Conservation (phyloP, 2,888 invertebrate species). For the Ectobius pallidus region DNA sequence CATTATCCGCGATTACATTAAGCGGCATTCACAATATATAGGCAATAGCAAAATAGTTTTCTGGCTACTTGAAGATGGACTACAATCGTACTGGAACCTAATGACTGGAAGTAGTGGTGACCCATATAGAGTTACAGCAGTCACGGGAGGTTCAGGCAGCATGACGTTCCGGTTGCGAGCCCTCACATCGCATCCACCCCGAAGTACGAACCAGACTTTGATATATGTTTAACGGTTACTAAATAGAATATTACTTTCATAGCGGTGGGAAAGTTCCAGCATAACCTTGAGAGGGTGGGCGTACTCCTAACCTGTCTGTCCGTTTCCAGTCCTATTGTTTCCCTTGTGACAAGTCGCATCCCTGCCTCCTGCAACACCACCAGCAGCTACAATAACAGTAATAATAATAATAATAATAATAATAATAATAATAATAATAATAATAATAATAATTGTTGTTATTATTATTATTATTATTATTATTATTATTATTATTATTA, state of each 20-base stretch:
- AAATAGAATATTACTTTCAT: neutral
- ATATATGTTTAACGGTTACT: constrained; percentile 11
- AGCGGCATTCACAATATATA: too few relatives aligned
- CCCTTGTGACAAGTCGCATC: neutral
- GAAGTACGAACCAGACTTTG: neutral
- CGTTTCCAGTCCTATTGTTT: neutral
- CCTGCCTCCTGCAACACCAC: neutral
- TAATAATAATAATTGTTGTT: neutral
- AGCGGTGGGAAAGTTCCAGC: neutral
- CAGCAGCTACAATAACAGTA: neutral
- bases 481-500: neutral
- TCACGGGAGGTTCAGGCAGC: too few relatives aligned
- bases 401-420: neutral
- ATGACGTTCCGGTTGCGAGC: too few relatives aligned
- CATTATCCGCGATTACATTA: too few relatives aligned
- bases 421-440: neutral
- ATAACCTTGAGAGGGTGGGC: constrained; percentile 1
- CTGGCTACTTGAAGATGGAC: too few relatives aligned
- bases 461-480: neutral
- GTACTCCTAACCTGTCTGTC: neutral
- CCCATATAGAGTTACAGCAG: too few relatives aligned
- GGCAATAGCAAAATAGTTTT: too few relatives aligned
- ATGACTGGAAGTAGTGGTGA: too few relatives aligned
- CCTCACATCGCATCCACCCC: neutral
- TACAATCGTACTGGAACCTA: too few relatives aligned